A percentile compares a stretch with the other conserved stretches of the same genome.
phyloP scores from a whole-genome alignment of 1,140 invertebrate genomes.

The Onthophagus taurus region DNA sequence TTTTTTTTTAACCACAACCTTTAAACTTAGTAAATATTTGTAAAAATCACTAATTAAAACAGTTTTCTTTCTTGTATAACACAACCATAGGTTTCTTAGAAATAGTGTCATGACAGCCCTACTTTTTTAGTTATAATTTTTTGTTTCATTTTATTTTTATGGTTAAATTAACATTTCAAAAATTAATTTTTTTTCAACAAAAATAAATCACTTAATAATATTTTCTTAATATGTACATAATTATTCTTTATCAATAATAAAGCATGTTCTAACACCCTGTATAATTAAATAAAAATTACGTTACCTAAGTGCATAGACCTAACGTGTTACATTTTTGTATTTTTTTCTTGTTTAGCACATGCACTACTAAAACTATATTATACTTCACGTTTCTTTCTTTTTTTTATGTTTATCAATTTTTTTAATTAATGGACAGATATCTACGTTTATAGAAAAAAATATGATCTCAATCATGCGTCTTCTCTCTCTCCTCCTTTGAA shows the following conservation, averaged over 20 bases:
- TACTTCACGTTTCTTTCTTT: not conserved
- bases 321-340: conserved; percentile 6
- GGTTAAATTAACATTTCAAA: not conserved
- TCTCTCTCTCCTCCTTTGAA: not conserved
- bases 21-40: too few species aligned
- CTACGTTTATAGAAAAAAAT: conserved; percentile 11
- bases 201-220: conserved; percentile 3
- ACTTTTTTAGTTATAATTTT: too few species aligned
- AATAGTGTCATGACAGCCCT: too few species aligned
- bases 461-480: not conserved
- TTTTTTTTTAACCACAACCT: too few species aligned
- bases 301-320: conserved; percentile 10
- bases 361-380: not conserved
- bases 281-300: conserved; percentile 5
- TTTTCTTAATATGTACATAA: conserved; percentile 6
- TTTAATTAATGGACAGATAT: conserved; percentile 11
- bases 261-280: conserved; percentile 11
- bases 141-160: too few species aligned
- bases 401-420: not conserved
- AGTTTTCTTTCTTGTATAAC: too few species aligned
- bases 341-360: too few species aligned
- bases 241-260: conserved; percentile 5
- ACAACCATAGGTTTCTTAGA: too few species aligned
- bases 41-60: too few species aligned
- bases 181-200: not conserved